Conservation (phyloP, 2,888 invertebrate genomes). For the Dexiosoma caninum region DNA sequence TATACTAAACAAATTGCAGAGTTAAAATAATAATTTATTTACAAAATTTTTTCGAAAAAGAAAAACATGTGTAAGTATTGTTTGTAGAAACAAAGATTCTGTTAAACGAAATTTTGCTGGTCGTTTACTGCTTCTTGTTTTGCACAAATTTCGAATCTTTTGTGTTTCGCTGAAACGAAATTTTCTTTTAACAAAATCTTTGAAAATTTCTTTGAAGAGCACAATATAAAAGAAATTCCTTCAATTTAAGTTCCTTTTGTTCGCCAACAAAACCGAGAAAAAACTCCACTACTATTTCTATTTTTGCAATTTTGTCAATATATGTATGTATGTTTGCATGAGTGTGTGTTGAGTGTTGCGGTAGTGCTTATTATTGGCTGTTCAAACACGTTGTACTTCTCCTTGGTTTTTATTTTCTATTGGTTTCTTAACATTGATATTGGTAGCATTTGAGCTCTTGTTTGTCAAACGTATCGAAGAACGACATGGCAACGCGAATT, state of each 20-base stretch:
- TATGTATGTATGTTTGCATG: neutral
- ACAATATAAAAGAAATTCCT: constrained; percentile 47
- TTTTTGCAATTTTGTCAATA: neutral
- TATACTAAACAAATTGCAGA: constrained; percentile 19
- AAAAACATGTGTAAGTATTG: neutral
- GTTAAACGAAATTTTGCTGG: constrained; percentile 41
- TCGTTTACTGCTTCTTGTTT: neutral
- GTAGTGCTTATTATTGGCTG: neutral
- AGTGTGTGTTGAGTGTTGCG: neutral
- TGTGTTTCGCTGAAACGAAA: constrained; percentile 1
- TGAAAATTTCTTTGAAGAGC: constrained; percentile 10
- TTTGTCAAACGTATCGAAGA: constrained; percentile 74
- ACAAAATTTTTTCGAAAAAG: constrained; percentile 51
- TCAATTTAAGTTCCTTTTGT: constrained; percentile 14
- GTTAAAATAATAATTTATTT: constrained; percentile 55
- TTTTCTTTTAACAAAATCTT: constrained; percentile 54
- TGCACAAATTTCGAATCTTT: neutral
- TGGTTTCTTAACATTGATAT: constrained; percentile 39
- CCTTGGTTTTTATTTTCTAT: constrained; percentile 43
- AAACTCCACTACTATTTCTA: constrained; percentile 19
- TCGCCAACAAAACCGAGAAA: constrained; percentile 23
- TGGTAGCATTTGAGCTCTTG: constrained; percentile 35
- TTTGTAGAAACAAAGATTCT: constrained; percentile 37
- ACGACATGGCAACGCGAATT: constrained; percentile 78
- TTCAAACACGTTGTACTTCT: constrained; percentile 57